Conservation (phyloP, 2,888 invertebrate species). For the Campoplex nolae region DNA sequence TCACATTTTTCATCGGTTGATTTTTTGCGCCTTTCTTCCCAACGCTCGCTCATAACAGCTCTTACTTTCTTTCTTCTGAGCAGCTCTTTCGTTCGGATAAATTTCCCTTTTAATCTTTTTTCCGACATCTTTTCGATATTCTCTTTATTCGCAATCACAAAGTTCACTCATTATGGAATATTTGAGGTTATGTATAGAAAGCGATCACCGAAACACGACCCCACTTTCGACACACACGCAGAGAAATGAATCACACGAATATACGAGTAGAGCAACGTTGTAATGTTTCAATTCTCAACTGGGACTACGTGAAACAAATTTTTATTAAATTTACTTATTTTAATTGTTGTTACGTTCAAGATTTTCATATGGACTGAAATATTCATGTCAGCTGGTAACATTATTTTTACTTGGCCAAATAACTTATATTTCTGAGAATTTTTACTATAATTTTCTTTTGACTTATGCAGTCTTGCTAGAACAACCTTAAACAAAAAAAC, state of each 20-base stretch:
- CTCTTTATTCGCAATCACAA: no score
- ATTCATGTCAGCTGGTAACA: neutral
- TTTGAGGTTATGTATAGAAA: no score
- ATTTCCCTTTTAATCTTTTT: no score
- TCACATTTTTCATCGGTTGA: neutral
- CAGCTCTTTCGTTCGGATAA: neutral
- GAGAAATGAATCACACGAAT: constrained; percentile 7
- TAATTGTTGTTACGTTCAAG: neutral
- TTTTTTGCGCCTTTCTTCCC: neutral
- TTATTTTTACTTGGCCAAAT: constrained; percentile 9
- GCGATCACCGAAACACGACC: no score
- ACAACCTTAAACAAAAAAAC: no score
- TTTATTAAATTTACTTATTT: constrained; percentile 3
- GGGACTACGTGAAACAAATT: constrained; percentile 18
- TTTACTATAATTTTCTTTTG: no score
- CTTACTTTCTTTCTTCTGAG: constrained; percentile 12
- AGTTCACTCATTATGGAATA: no score
- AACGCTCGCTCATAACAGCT: constrained; percentile 20
- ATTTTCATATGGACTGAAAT: neutral
- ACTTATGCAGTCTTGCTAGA: no score
- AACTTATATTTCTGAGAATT: no score
- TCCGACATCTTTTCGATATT: no score
- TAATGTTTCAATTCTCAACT: constrained; percentile 8
- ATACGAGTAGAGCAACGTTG: constrained; percentile 4
- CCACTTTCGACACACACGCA: constrained; percentile 16